Evolutionary conservation across 2,888 invertebrate genomes (phyloP).

Genomic region (Cactoblastis cactorum): DNA sequence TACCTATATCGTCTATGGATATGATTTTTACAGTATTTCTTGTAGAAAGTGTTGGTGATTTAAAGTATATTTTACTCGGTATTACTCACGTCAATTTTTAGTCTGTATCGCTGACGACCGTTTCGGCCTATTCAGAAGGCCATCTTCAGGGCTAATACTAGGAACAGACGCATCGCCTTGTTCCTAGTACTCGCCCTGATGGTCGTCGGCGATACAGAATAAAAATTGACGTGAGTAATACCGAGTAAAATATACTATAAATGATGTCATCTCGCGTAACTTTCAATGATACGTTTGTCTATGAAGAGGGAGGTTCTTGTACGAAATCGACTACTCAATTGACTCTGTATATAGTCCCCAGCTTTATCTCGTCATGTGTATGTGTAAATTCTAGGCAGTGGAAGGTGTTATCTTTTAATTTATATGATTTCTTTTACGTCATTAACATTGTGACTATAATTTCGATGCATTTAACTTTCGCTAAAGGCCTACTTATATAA

Average conservation of each 20-base stretch:
- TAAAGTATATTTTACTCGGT: not conserved
- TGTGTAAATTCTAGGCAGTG: constrained; percentile 26
- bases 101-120: too few species aligned
- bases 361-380: too few species aligned
- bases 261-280: too few species aligned
- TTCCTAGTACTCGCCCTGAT: too few species aligned
- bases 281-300: too few species aligned
- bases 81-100: too few species aligned
- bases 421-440: constrained; percentile 24
- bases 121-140: too few species aligned
- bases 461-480: constrained; percentile 62
- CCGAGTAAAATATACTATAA: not conserved
- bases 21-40: too few species aligned
- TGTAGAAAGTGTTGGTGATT: too few species aligned
- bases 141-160: too few species aligned
- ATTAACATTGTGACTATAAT: constrained; percentile 32
- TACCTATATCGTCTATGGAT: not conserved
- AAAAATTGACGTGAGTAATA: not conserved
- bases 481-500: constrained; percentile 60
- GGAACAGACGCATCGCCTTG: too few species aligned
- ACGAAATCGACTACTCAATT: not conserved
- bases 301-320: constrained; percentile 22
- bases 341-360: not conserved
- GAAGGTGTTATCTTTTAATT: constrained; percentile 27
- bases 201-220: too few species aligned